Evolutionary conservation across 2,888 invertebrate genomes (phyloP), one percentile per base, ranked within the genome.

Genomic region (Empis stercorea): DNA sequence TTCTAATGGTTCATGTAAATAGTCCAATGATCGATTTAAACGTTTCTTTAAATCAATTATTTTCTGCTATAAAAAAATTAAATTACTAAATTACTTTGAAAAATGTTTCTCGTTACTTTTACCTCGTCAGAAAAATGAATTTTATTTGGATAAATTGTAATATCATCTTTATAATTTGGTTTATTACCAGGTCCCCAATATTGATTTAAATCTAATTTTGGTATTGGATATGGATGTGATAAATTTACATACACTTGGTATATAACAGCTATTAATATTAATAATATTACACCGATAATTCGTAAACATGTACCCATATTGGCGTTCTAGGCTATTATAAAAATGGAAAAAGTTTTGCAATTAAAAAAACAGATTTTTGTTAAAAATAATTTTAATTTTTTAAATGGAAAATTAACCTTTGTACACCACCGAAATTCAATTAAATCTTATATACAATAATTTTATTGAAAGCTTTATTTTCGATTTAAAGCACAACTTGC

Each of bases 1-100:
- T 63, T 86, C 81, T 42, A 86, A 60, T 0, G 87, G 81, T 11
- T 71, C 71, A 0, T 69, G 64, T 4, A 76, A 69, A 3, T 73
- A 63, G 6, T n/a, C 23, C 10, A 73, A 68, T 15, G 76, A 72
- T 43, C 70, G 71, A 44, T 70, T 72, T 44, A 88, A 66, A 44
- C 83, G 73, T 15, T 66, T 55, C 54, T 75, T 74, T 39, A 86
- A 66, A 56, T 82, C 79, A 42, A 71, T 64, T 44, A 84, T 71
- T 1, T 71, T 60, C 76, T 78, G 45, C 7, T 32, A 36, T 14
- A 30, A 30, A 30, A 39, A 30, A 45, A n/a, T 32, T 36, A 16
- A 13, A 43, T 11, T 14, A 39, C 30, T 40, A 27, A 20, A n/a
- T 16, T 3, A 20, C 4, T 10, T 27, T 9, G 16, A 45, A 23